Percentiles rank a stretch among this genome's conserved stretches.
These are phyloP conservation scores for Achroia grisella DNA, from an alignment of 1,140 invertebrate species.

Conservation along the genomic window DNA sequence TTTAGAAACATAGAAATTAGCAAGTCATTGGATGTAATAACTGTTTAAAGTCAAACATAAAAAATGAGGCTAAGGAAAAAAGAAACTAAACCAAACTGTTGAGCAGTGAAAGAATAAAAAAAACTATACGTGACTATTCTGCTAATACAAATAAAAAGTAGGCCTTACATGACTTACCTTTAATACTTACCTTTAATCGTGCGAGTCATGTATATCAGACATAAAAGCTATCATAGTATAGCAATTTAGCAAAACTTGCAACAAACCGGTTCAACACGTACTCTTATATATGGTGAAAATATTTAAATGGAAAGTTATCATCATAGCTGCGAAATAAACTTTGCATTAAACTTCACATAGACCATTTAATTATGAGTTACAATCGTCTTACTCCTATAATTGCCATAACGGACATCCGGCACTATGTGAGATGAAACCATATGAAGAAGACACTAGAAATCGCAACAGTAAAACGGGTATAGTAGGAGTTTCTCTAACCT, in stretches of 20 bases:
- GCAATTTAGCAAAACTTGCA: constrained; percentile 31
- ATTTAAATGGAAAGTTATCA: constrained; percentile 51
- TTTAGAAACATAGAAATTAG: no score
- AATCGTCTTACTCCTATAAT: no score
- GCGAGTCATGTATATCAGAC: constrained; percentile 22
- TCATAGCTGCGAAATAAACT: constrained; percentile 18
- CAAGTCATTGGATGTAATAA: no score
- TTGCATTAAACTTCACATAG: no score
- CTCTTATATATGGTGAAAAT: constrained; percentile 23
- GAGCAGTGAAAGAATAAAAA: no score
- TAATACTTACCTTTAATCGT: constrained; percentile 11
- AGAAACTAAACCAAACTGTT: no score
- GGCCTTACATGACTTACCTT: no score
- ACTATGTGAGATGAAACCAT: constrained; percentile 14
- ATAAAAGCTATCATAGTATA: constrained; percentile 27
- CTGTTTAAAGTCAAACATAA: no score
- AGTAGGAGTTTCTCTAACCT: constrained; percentile 48
- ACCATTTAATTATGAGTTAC: no score
- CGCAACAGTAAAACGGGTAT: constrained; percentile 32
- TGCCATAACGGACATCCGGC: constrained; percentile 20
- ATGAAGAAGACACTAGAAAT: constrained; percentile 40
- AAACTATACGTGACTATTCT: no score
- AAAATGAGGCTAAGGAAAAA: no score
- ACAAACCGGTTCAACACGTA: constrained; percentile 18
- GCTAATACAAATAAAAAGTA: no score